These are phyloP conservation scores for Helobdella robusta DNA, from an alignment of 2,888 invertebrate genomes.

Conservation along the genomic window DNA sequence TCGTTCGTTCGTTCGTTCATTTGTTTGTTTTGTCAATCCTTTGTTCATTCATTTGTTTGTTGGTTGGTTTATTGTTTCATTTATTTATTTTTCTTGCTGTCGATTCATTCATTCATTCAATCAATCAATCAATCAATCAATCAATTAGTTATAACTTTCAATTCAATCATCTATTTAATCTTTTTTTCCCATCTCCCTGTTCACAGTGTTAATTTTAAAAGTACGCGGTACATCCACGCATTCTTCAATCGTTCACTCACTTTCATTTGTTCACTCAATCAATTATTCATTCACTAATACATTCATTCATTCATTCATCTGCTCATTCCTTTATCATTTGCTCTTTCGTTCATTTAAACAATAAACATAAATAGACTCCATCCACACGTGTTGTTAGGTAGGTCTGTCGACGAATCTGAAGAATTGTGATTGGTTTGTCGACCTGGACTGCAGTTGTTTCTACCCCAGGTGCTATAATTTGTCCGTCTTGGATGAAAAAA, in stretches of 20 bases:
- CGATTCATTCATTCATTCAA: too few relatives aligned
- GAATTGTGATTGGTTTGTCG: slow-evolving; percentile 37
- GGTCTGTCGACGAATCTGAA: slow-evolving; percentile 38
- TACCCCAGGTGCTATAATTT: slow-evolving; percentile 78
- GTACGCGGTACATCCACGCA: too few relatives aligned
- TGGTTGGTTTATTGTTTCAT: not conserved
- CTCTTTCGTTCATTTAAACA: too few relatives aligned
- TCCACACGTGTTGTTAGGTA: slow-evolving; percentile 31
- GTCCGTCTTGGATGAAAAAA: slow-evolving; percentile 37
- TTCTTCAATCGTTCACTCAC: too few relatives aligned
- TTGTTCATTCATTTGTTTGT: not conserved
- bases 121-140: too few relatives aligned
- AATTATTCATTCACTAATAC: too few relatives aligned
- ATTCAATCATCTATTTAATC: not conserved
- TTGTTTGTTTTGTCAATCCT: not conserved
- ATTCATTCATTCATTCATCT: too few relatives aligned
- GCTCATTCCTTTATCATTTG: too few relatives aligned
- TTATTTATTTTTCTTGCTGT: too few relatives aligned
- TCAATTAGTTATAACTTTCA: not conserved
- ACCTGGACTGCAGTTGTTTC: slow-evolving; percentile 60
- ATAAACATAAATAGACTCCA: too few relatives aligned
- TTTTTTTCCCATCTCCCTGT: not conserved
- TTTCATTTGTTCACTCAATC: too few relatives aligned
- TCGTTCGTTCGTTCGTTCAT: not conserved
- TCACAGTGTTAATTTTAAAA: not conserved